Evolutionary conservation across 2,888 invertebrate genomes (phyloP).

Genomic region (Pheosia tremula): DNA sequence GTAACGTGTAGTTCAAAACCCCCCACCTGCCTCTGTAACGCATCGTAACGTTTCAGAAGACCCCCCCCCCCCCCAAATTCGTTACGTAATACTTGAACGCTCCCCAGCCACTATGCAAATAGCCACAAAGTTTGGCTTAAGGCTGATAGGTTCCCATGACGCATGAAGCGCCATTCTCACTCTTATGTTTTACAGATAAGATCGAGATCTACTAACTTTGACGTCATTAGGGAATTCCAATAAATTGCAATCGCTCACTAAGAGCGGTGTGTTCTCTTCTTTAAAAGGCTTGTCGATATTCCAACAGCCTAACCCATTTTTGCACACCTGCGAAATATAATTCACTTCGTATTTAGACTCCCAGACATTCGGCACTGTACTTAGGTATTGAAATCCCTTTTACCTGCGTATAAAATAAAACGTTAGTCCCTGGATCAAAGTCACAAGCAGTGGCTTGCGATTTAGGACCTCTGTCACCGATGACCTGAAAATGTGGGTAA

Average conservation of each 20-base stretch:
- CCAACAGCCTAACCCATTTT: constrained; percentile 92
- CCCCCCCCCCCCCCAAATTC: too few species aligned
- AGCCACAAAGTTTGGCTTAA: too few species aligned
- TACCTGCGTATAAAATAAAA: constrained; percentile 88
- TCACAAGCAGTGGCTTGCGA: constrained; percentile 90
- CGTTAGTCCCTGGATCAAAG: constrained; percentile 86
- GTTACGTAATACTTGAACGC: too few species aligned
- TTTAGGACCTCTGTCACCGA: constrained; percentile 88
- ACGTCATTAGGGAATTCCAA: constrained; percentile 91
- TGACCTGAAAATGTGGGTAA: constrained; percentile 57
- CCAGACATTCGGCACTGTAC: too few species aligned
- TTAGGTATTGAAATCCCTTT: too few species aligned
- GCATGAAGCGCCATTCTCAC: too few species aligned
- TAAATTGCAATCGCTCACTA: constrained; percentile 87
- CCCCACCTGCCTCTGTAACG: too few species aligned
- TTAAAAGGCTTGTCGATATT: constrained; percentile 85
- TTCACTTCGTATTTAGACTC: neutral
- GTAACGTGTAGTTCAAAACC: too few species aligned
- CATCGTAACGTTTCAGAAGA: too few species aligned
- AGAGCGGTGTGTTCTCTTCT: constrained; percentile 84
- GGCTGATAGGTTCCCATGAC: too few species aligned
- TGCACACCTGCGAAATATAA: constrained; percentile 77
- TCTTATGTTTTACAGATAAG: too few species aligned
- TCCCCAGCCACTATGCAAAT: too few species aligned
- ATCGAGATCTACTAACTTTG: constrained; percentile 66